Evolutionary conservation across 2,797 vertebrate species (phyloP), one percentile per base, ranked within the genome.

Genomic region (Aeoliscus strigatus): DNA sequence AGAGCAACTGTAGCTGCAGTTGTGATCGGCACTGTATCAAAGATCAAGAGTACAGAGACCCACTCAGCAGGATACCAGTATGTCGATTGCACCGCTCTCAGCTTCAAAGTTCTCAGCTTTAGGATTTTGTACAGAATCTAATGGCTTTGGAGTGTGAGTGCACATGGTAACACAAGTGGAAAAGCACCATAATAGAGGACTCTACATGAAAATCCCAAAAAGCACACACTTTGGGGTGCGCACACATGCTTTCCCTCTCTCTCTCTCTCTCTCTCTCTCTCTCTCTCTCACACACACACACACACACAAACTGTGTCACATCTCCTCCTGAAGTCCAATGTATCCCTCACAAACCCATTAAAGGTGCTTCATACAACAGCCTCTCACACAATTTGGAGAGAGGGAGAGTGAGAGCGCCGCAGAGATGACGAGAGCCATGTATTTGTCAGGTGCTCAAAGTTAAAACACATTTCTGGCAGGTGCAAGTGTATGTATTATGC

Each of bases 71-170:
- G 77, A 63, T 56, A 72, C 69, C 77, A 40, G 80, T 55, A 56
- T 48, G 60, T 77, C 75, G 60, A 83, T 82, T 83, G 73, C 60
- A 39, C 39, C 44, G 41, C 82, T 75, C 84, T 80, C 56, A 44
- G 78, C 73, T 72, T 76, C 68, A 80, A 75, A 76, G 81, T 77
- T 78, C 68, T 71, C 70, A 63, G 71, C 73, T 78, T 70, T 67
- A 73, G 75, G 77, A 67, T 81, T 86, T 79, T 51, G 52, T 80
- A 72, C 75, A 70, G 75, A 85, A 77, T 79, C 55, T 82, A 85
- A 84, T 84, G 80, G 73, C 52, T 82, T 84, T 85, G 81, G 77
- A 85, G 81, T 82, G 80, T 76, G 72, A 83, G 68, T 68, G 69
- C 68, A 60, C 69, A 67, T 64, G 59, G 69, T 76, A 66, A 61